Conservation (phyloP, 1,140 invertebrate genomes). For the Halotydeus destructor region DNA sequence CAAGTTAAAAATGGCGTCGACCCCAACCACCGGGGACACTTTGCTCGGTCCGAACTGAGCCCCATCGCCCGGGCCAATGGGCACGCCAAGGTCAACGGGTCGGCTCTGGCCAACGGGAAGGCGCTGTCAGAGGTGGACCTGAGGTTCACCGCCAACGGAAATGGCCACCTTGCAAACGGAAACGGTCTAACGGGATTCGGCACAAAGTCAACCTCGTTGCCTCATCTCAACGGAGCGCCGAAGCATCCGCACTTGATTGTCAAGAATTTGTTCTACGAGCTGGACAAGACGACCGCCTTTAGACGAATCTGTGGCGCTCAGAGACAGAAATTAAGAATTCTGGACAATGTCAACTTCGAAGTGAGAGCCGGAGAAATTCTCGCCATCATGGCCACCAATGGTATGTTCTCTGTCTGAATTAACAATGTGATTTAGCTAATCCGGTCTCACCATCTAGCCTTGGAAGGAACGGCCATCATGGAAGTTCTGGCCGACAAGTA, state of each 20-base stretch:
- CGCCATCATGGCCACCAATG: slow-evolving; percentile 58
- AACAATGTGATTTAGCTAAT: not conserved
- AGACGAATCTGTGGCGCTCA: slow-evolving; percentile 20
- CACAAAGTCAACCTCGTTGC: too few species aligned
- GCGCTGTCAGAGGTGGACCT: slow-evolving; percentile 5
- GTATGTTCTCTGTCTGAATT: slow-evolving; percentile 21
- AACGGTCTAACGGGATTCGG: too few species aligned
- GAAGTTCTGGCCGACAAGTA: slow-evolving; percentile 50
- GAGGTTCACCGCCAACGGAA: not conserved
- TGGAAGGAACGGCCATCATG: slow-evolving; percentile 53
- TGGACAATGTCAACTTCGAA: slow-evolving; percentile 54
- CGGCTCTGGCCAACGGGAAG: not conserved
- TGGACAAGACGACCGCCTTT: slow-evolving; percentile 26
- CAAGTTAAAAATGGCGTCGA: not conserved
- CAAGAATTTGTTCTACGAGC: slow-evolving; percentile 28
- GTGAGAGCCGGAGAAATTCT: slow-evolving; percentile 69
- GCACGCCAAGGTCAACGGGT: not conserved
- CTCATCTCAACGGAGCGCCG: too few species aligned
- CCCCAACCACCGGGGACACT: too few species aligned
- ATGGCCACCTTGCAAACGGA: not conserved
- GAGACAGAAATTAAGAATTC: slow-evolving; percentile 24
- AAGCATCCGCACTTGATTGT: slow-evolving; percentile 41
- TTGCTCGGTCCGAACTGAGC: not conserved
- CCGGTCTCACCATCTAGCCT: slow-evolving; percentile 24
- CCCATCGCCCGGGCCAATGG: not conserved